Evolutionary conservation across 2,113 vertebrate species (phyloP), one percentile per base, ranked within the genome.

Genomic region (Antechinus flavipes): DNA sequence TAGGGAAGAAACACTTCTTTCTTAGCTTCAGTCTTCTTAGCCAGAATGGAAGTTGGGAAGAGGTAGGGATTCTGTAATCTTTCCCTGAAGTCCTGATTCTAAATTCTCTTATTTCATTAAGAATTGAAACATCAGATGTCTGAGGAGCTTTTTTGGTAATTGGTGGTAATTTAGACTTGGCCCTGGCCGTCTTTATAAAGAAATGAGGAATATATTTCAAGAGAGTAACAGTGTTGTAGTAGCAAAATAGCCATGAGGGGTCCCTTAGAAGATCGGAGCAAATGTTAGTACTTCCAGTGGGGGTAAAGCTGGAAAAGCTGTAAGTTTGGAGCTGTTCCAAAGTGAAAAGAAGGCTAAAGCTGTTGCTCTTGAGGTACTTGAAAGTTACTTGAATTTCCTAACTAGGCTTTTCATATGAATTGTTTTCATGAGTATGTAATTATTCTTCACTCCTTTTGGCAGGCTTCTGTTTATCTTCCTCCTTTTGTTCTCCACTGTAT

Each of bases 381-480:
- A 93, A 55, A 84, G 42, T 94, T 22, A 90, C 7, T 92, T 16
- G 7, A 94, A 54, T 92, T 94, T 24, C 89, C 5, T 7, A 94
- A 14, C 52, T 42, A 92, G 42, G 25, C 3, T 61, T 97, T 26
- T 91, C 7, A 11, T 24, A 3, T 68, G 90, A 68, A 50, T 97
- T 54, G 0, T 25, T 30, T 30, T 94, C 47, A 52, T 42, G 46
- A 52, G 0, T n/a, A 2, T 4, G 10, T 89, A 47, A 3, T 90
- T 10, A 35, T 1, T 53, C 93, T 90, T 54, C 27, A 0, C 46
- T 95, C 30, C 8, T 90, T 91, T 53, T 27, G 10, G 90, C 76
- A 94, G 93, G 52, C 53, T 92, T 90, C 92, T 97, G 0, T 56
- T 90, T 54, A 42, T 76, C 35, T 90, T 58, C 47, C 8, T 23